A percentile compares a stretch with the other conserved stretches of the same genome.
Conservation (phyloP, 2,888 invertebrate species). For the Theristus sp. region DNA sequence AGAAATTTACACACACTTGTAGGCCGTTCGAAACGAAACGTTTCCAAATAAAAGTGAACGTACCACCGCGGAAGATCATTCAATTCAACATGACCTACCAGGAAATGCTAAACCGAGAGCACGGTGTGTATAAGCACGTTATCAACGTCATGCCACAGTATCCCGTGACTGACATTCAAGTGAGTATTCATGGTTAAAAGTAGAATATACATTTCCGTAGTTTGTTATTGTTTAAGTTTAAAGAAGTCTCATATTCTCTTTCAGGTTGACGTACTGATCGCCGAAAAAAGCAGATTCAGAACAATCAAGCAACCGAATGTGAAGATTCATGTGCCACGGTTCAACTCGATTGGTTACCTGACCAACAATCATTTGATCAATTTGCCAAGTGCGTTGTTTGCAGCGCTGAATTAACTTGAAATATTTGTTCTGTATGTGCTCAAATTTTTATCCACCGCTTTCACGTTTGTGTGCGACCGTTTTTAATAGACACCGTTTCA, state of each 20-base stretch:
- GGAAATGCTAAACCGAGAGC: constrained; percentile 45
- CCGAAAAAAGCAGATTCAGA: not conserved
- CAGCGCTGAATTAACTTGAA: too few species aligned
- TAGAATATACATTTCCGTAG: too few species aligned
- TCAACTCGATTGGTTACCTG: not conserved
- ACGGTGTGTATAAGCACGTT: constrained; percentile 48
- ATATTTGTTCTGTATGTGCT: too few species aligned
- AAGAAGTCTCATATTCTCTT: too few species aligned
- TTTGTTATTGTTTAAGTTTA: too few species aligned
- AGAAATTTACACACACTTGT: not conserved
- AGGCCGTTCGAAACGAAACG: constrained; percentile 3
- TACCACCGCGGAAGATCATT: constrained; percentile 29
- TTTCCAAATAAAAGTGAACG: constrained; percentile 6
- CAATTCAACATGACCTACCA: constrained; percentile 54
- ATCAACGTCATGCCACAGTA: constrained; percentile 49
- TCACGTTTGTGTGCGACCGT: too few species aligned
- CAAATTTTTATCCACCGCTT: too few species aligned
- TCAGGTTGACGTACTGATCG: not conserved
- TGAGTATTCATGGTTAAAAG: not conserved
- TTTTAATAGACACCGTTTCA: too few species aligned
- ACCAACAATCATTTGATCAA: not conserved
- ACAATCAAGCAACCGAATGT: not conserved
- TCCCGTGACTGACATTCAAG: not conserved
- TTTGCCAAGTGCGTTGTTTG: not conserved
- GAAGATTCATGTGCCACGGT: not conserved